Evolutionary conservation across 1,140 invertebrate species (phyloP), one percentile per base, ranked within the genome.

Genomic region (Eumeta japonica): DNA sequence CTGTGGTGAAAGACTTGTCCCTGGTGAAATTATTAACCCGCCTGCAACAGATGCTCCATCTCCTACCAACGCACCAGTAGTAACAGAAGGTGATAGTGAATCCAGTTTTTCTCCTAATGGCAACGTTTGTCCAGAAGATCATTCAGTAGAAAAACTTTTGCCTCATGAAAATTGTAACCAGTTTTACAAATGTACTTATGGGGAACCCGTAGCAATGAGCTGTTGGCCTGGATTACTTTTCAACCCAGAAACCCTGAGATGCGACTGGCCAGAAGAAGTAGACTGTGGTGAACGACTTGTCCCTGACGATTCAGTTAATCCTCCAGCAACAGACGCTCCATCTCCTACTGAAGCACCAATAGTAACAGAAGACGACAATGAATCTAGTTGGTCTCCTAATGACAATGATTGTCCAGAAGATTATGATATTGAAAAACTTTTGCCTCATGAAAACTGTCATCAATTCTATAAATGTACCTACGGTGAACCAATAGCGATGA

Each of bases 241-340:
- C 27, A 41, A 50, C 30, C 40, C 43, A 9, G 28, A 34, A 11
- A 11, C 28, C 14, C 20, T 44, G 14, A 12, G 20, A 13, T 63
- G 60, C 30, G 56, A 59, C 46, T 76, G 81, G 78, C 67, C 81
- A 16, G 40, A 75, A 33, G 62, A 74, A 45, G 79, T 88, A 0
- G 17, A 41, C n/a, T 47, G 48, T 33, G n/a, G 41, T 34, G 17
- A 37, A 18, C 19, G 32, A 39, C 27, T 41, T 27, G 5, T 17
- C 28, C 39, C 44, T 41, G 35, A 46, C 0, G 42, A 47, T 31
- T n/a, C n/a, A n/a, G n/a, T n/a, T n/a, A n/a, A n/a, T n/a, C n/a
- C n/a, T n/a, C n/a, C n/a, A n/a, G n/a, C n/a, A n/a, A n/a, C n/a
- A n/a, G n/a, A n/a, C n/a, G n/a, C n/a, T n/a, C n/a, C n/a, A n/a